These are phyloP conservation scores for Onychomys arenicola DNA, from an alignment of 2,797 vertebrate species.

Conservation along the genomic window DNA sequence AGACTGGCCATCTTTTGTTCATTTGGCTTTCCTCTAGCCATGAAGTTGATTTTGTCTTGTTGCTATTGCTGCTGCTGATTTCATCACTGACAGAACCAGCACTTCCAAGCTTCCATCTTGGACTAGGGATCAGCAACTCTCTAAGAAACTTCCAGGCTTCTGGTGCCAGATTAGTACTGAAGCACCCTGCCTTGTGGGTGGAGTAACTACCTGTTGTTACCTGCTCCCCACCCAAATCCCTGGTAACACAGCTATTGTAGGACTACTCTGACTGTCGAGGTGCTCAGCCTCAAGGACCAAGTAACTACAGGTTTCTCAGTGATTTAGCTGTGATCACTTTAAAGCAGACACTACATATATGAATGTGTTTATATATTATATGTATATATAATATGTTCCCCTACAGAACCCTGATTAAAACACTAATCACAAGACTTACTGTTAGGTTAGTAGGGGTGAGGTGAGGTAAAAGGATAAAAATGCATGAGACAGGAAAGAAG, in stretches of 20 bases:
- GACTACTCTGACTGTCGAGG: no score
- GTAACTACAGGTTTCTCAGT: no score
- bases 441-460: neutral
- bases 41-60: neutral
- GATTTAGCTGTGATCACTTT: neutral
- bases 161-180: neutral
- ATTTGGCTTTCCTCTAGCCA: neutral
- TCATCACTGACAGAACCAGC: no score
- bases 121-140: neutral
- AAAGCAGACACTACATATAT: neutral
- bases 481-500: neutral
- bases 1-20: neutral
- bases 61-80: neutral
- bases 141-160: neutral
- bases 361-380: neutral
- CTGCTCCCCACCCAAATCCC: no score
- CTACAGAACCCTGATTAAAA: neutral
- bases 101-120: neutral
- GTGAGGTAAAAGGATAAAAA: neutral
- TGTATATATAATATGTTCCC: neutral
- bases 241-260: no score
- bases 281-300: no score
- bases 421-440: neutral
- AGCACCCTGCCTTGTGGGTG: no score
- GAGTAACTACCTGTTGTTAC: no score